These are phyloP conservation scores for Odontocolon sp. DNA, from an alignment of 2,888 invertebrate genomes.

Conservation along the genomic window DNA sequence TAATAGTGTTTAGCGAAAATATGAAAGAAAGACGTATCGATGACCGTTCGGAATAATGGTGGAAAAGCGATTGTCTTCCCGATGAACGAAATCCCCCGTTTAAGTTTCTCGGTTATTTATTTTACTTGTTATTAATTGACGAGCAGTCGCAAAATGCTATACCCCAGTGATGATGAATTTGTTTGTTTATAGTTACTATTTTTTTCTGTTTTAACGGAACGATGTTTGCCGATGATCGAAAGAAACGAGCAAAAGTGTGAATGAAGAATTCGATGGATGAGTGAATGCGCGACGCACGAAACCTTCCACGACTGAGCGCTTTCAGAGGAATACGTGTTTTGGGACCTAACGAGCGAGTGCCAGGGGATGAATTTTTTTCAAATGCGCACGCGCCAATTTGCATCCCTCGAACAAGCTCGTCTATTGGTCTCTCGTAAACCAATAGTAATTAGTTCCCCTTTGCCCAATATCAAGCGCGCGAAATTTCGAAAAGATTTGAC, in stretches of 20 bases:
- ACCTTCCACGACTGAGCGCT: conserved; percentile 42
- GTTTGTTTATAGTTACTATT: not conserved
- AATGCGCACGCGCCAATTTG: conserved; percentile 58
- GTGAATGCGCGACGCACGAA: conserved; percentile 44
- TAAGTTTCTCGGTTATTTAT: not conserved
- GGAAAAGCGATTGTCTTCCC: not conserved
- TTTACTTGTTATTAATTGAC: not conserved
- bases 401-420: conserved; percentile 49
- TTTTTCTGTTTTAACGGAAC: not conserved
- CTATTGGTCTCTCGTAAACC: not conserved
- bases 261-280: conserved; percentile 36
- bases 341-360: conserved; percentile 5
- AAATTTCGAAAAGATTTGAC: conserved; percentile 19
- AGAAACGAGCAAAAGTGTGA: not conserved
- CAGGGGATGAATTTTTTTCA: conserved; percentile 47
- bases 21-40: not conserved
- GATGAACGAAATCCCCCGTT: not conserved
- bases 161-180: not conserved
- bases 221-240: not conserved
- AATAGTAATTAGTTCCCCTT: not conserved
- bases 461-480: conserved; percentile 24
- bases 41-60: not conserved
- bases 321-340: conserved; percentile 55
- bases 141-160: not conserved
- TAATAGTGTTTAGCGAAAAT: not conserved